These are phyloP conservation scores for Myripristis jacobus DNA, from an alignment of 2,797 vertebrate species.

Conservation along the genomic window DNA sequence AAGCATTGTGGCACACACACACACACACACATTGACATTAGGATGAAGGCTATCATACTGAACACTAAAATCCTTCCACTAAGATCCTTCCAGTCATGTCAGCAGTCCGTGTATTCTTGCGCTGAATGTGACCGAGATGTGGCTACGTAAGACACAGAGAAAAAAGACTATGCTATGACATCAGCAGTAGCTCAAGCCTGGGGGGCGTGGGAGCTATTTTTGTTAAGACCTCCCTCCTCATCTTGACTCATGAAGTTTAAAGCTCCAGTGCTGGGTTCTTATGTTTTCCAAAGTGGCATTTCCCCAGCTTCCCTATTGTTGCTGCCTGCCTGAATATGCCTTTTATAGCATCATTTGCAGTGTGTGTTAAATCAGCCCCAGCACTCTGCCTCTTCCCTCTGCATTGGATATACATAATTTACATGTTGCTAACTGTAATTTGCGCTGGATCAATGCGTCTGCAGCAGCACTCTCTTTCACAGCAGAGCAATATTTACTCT, in stretches of 20 bases:
- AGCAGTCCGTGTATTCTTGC: conserved; percentile 20
- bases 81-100: conserved; percentile 1
- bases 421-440: conserved; percentile 46
- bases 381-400: conserved; percentile 12
- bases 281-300: conserved; percentile 7
- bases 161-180: conserved; percentile 55
- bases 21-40: conserved; percentile 28
- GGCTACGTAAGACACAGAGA: background rate
- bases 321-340: background rate
- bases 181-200: conserved; percentile 59
- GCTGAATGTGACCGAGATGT: conserved; percentile 22
- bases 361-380: background rate
- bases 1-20: conserved; percentile 9
- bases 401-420: conserved; percentile 53
- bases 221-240: conserved; percentile 35
- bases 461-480: background rate
- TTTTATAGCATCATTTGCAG: conserved; percentile 31
- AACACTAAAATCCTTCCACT: too few relatives aligned
- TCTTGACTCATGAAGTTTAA: conserved; percentile 46
- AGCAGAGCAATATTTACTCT: background rate
- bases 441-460: conserved; percentile 32
- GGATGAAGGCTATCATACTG: too few relatives aligned
- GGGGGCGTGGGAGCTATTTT: conserved; percentile 67
- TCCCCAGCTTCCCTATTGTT: conserved; percentile 11
- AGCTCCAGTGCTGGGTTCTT: conserved; percentile 14